Evolutionary conservation across 2,888 invertebrate species (phyloP).

Genomic region (Oxystoma pomonae): DNA sequence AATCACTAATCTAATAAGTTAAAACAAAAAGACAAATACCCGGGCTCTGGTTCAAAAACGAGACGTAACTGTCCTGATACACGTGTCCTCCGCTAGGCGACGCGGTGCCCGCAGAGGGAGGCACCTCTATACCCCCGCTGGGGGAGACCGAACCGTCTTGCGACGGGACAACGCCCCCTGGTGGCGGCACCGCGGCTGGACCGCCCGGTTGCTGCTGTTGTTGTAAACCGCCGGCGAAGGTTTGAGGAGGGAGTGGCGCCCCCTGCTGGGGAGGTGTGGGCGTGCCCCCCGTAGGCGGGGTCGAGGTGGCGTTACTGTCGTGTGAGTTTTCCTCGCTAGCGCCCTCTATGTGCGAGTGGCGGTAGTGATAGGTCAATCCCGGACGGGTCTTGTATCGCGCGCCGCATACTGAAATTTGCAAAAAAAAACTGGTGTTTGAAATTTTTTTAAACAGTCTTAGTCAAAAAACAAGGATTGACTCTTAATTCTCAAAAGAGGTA

Average conservation of each 20-base stretch:
- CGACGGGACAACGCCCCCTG: slow-evolving; percentile 22
- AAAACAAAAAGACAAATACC: slow-evolving; percentile 42
- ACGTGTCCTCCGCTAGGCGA: slow-evolving; percentile 47
- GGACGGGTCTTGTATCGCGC: slow-evolving; percentile 96
- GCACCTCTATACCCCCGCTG: slow-evolving; percentile 32
- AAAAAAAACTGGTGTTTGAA: too few relatives aligned
- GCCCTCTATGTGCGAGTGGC: slow-evolving; percentile 78
- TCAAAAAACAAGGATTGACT: too few relatives aligned
- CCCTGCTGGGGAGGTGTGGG: slow-evolving; percentile 33
- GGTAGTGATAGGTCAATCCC: slow-evolving; percentile 93
- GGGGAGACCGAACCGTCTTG: slow-evolving; percentile 19
- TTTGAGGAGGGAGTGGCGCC: slow-evolving; percentile 13
- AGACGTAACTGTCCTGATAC: slow-evolving; percentile 66
- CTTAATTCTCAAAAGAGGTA: too few relatives aligned
- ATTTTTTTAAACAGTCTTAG: too few relatives aligned
- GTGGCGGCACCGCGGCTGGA: slow-evolving; percentile 23
- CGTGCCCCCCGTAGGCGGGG: slow-evolving; percentile 31
- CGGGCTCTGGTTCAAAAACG: slow-evolving; percentile 59
- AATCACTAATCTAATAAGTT: neutral
- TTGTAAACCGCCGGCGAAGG: slow-evolving; percentile 19
- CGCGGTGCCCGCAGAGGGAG: slow-evolving; percentile 35
- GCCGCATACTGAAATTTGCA: slow-evolving; percentile 74
- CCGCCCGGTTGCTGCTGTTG: neutral
- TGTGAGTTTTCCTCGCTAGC: slow-evolving; percentile 50
- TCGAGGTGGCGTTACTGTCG: slow-evolving; percentile 45